These are phyloP conservation scores for Sparus aurata DNA, from an alignment of 2,797 vertebrate species.

Conservation along the genomic window DNA sequence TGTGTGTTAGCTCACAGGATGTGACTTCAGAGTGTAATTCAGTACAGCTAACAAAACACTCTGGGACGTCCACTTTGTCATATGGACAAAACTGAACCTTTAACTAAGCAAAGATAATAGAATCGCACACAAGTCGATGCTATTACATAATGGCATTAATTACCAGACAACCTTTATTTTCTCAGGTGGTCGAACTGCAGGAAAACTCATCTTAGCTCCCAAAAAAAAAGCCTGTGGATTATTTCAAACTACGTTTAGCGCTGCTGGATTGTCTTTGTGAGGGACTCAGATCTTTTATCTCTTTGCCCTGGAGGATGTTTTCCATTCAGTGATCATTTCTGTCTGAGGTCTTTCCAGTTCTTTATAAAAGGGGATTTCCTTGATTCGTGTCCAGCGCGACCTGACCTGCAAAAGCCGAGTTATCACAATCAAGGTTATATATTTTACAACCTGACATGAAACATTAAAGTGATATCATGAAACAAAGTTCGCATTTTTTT, in stretches of 20 bases:
- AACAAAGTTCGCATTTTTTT: background rate
- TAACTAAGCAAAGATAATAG: background rate
- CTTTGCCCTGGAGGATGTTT: background rate
- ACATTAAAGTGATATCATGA: background rate
- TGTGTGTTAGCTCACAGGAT: conserved; percentile 23
- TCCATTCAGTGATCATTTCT: background rate
- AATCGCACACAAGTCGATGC: background rate
- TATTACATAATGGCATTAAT: background rate
- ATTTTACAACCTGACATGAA: background rate
- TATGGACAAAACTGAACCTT: conserved; percentile 10
- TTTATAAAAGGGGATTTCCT: background rate
- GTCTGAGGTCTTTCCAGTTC: background rate
- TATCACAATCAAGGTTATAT: too few species aligned
- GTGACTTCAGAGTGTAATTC: conserved; percentile 50
- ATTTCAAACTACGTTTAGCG: too few species aligned
- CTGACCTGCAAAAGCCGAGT: background rate
- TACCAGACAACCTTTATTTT: too few species aligned
- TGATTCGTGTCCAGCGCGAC: background rate
- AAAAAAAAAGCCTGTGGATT: too few species aligned
- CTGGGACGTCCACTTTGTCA: conserved; percentile 9
- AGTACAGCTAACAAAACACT: conserved; percentile 30
- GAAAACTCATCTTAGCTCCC: background rate
- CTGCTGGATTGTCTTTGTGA: too few species aligned
- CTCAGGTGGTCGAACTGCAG: background rate
- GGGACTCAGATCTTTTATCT: background rate